Conservation (phyloP, 2,888 invertebrate genomes). For the Choristoneura rosaceana region DNA sequence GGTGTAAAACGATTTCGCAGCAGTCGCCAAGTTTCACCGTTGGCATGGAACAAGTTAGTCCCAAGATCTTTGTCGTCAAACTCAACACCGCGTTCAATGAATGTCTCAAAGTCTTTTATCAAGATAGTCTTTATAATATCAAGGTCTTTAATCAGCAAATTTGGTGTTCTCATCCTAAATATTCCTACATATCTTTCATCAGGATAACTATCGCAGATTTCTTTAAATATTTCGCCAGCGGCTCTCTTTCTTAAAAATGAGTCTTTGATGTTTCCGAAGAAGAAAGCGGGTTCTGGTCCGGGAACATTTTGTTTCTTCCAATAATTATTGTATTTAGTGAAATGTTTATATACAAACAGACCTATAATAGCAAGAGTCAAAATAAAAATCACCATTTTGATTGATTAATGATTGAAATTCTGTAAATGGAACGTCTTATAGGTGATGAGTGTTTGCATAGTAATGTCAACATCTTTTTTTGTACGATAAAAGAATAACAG, state of each 20-base stretch:
- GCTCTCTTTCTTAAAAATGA: conserved; percentile 43
- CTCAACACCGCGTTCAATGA: conserved; percentile 40
- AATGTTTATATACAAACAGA: conserved; percentile 42
- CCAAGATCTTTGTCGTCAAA: conserved; percentile 39
- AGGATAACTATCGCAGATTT: conserved; percentile 48
- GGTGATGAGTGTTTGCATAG: no score
- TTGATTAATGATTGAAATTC: no score
- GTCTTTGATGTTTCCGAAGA: conserved; percentile 52
- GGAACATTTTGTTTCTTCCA: conserved; percentile 49
- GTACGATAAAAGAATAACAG: no score
- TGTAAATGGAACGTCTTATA: no score
- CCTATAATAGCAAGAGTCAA: not conserved
- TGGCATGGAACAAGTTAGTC: conserved; percentile 40
- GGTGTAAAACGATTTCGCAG: conserved; percentile 45
- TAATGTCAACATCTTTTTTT: no score
- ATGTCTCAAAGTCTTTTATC: conserved; percentile 46
- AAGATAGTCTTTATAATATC: conserved; percentile 46
- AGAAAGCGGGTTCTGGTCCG: conserved; percentile 48
- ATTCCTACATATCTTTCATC: conserved; percentile 53
- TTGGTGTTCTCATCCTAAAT: conserved; percentile 43
- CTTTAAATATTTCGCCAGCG: conserved; percentile 43
- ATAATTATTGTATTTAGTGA: conserved; percentile 47
- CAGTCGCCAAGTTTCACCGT: conserved; percentile 42
- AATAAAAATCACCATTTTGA: conserved; percentile 5
- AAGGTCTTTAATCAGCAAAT: conserved; percentile 44